These are phyloP conservation scores for Dynastes tityus DNA, from an alignment of 2,888 invertebrate genomes.

Conservation along the genomic window DNA sequence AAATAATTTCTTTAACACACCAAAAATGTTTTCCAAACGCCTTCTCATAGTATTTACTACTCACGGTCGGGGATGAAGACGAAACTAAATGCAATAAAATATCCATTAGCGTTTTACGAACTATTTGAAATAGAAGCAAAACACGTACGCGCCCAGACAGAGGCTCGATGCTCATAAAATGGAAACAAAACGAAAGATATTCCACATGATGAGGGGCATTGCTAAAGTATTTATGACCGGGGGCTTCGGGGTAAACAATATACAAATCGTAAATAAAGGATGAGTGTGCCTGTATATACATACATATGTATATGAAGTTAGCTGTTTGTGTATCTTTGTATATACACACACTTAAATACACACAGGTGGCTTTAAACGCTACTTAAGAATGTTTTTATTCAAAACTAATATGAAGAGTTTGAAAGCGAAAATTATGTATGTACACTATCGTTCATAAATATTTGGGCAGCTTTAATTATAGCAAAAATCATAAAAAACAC, in stretches of 20 bases:
- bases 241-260: constrained; percentile 30
- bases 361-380: background rate
- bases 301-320: background rate
- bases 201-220: constrained; percentile 22
- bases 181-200: constrained; percentile 16
- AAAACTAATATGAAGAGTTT: too few relatives aligned
- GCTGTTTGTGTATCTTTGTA: constrained; percentile 10
- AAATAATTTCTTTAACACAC: too few relatives aligned
- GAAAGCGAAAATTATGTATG: too few relatives aligned
- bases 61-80: background rate
- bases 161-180: constrained; percentile 27
- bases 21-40: too few relatives aligned
- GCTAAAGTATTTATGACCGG: constrained; percentile 42
- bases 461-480: too few relatives aligned
- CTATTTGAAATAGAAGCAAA: constrained; percentile 38
- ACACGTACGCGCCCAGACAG: constrained; percentile 5
- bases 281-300: constrained; percentile 13
- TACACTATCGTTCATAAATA: too few relatives aligned
- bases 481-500: too few relatives aligned
- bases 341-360: background rate
- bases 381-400: too few relatives aligned
- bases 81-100: constrained; percentile 39
- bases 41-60: too few relatives aligned
- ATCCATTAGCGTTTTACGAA: constrained; percentile 44
- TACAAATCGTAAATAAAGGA: constrained; percentile 43